These are phyloP conservation scores for Oncorhynchus keta DNA, from an alignment of 2,113 vertebrate genomes.

Conservation along the genomic window DNA sequence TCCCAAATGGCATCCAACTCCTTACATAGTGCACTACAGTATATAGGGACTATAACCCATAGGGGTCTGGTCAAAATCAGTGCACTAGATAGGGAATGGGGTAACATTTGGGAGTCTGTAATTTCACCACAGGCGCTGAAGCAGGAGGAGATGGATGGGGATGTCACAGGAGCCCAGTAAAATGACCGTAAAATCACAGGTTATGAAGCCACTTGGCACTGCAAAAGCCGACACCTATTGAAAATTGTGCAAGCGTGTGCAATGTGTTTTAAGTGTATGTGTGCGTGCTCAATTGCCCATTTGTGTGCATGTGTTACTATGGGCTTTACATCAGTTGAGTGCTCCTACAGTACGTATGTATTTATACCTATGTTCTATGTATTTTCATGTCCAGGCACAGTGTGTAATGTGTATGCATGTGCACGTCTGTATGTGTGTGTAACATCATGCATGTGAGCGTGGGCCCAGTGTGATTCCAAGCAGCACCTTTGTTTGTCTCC, in stretches of 20 bases:
- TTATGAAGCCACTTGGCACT: constrained; percentile 57
- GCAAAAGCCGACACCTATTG: constrained; percentile 31
- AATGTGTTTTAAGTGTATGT: neutral
- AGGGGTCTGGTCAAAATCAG: too few species aligned
- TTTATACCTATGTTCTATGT: neutral
- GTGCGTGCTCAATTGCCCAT: constrained; percentile 8
- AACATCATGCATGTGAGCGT: neutral
- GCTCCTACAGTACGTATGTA: too few species aligned
- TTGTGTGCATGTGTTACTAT: constrained; percentile 1
- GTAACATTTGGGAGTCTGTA: constrained; percentile 18
- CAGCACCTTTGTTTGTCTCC: neutral
- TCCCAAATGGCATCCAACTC: too few species aligned
- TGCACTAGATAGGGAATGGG: too few species aligned
- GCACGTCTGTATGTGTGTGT: constrained; percentile 18
- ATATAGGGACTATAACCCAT: too few species aligned
- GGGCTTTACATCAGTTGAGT: neutral
- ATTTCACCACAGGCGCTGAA: constrained; percentile 60
- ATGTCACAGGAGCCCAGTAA: constrained; percentile 56
- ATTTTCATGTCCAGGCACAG: neutral
- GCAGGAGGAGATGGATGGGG: constrained; percentile 40
- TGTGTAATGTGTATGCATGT: constrained; percentile 10
- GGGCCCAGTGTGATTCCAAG: neutral
- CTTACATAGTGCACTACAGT: too few species aligned
- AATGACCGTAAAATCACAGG: constrained; percentile 67
- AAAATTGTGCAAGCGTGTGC: constrained; percentile 25